Conservation (phyloP, 2,888 invertebrate genomes). For the Agrochola litura region DNA sequence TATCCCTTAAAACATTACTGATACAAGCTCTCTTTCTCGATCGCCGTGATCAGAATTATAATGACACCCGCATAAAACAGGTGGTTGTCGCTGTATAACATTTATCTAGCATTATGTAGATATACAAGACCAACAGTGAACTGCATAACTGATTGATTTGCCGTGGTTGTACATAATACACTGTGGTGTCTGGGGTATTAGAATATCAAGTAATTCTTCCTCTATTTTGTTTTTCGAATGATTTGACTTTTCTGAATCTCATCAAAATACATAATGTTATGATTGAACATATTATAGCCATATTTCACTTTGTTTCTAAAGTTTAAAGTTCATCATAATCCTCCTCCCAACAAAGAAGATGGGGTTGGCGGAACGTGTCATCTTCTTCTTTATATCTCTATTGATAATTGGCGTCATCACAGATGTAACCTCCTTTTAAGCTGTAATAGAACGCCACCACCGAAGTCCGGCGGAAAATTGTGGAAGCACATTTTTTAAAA, state of each 20-base stretch:
- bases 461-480: too few species aligned
- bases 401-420: neutral
- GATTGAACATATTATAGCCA: neutral
- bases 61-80: conserved; percentile 33
- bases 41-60: conserved; percentile 36
- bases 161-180: neutral
- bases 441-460: too few species aligned
- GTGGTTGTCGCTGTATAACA: conserved; percentile 4
- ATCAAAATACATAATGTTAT: neutral
- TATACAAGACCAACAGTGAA: neutral
- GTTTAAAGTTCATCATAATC: neutral
- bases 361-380: neutral
- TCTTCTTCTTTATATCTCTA: neutral
- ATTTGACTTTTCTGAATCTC: neutral
- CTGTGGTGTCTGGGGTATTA: neutral
- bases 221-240: neutral
- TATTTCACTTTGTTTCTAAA: neutral
- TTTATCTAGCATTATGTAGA: neutral
- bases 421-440: neutral
- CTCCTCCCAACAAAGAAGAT: neutral
- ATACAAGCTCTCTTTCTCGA: conserved; percentile 27
- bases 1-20: conserved; percentile 40
- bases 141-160: neutral
- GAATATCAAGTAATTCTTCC: neutral
- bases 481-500: too few species aligned